Evolutionary conservation across 2,797 vertebrate genomes (phyloP), one percentile per base, ranked within the genome.

Genomic region (Balearica regulorum): DNA sequence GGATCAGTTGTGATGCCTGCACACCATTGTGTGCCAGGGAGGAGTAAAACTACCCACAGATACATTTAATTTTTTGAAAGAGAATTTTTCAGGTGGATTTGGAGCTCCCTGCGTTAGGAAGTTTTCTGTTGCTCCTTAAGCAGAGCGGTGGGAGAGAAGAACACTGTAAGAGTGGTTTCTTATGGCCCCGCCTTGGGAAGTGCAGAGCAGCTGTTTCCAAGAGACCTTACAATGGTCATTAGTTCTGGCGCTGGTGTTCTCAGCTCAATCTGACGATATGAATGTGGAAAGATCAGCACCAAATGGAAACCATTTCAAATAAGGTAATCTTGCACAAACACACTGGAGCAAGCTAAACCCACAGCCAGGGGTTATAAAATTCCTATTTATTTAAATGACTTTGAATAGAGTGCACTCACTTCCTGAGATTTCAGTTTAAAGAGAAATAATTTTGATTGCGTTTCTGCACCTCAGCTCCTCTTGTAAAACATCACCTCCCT

Each of bases 331-430:
- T 48, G 35, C 44, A 20, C 46, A 86, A 72, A 54, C 33, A 28
- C 4, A 0, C 51, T 6, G 1, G 37, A 79, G 39, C 73, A 57
- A 58, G 61, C 69, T 62, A 93, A 75, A 28, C 87, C 73, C 35
- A 31, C 71, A 89, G 41, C 61, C 83, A 48, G 60, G 84, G 70
- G 43, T 88, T 94, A 48, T 31, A 77, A 92, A 93, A 68, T 79
- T 55, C 73, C n/a, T 44, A 5, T 87, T 97, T 88, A 86, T 77
- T 81, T 89, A 81, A 53, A 78, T 84, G 35, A 76, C 80, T 92
- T 53, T 44, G 39, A 92, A 75, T 41, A 76, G 31, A 37, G 31
- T 44, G 94, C 31, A 58, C 43, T 44, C 25, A 37, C 4, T 46
- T 12, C 19, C 48, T 64, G 66, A 69, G 87, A 81, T 65, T 89